Evolutionary conservation across 2,888 invertebrate genomes (phyloP), one percentile per base, ranked within the genome.

Genomic region (Cotesia congregata): DNA sequence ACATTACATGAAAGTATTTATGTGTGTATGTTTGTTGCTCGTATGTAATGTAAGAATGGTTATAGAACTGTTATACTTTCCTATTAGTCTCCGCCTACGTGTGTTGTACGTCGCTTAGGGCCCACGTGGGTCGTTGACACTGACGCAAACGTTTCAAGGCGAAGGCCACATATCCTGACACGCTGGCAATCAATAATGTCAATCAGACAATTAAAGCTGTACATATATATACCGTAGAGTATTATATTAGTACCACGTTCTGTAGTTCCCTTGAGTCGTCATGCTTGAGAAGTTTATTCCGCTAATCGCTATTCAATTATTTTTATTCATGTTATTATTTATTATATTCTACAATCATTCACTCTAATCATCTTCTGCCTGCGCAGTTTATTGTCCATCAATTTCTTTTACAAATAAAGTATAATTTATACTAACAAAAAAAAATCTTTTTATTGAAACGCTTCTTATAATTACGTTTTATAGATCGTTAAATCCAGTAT

Each of bases 81-180:
- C 83, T 84, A 84, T 84, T 84, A 84, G 83, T 83, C 83, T 83
- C 83, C 80, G 83, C 84, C 84, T 82, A 84, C 84, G 82, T 80
- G 7, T 70, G 60, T 72, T 76, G 76, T 79, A 79, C 80, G 78
- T 83, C 17, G 30, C 67, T 59, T 61, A 70, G 68, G 71, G 67
- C 71, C 78, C 83, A 82, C 81, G 81, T 81, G 81, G 84, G 83
- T 83, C 84, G 80, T 83, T 85, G 85, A 85, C 84, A 84, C 83
- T 85, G 85, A 84, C 82, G 80, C 72, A 72, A 39, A 30, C 64
- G 20, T 64, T 72, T 30, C 20, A 73, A 67, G 50, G 67, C 67
- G 59, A 73, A 73, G 67, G 73, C 67, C 39, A 60, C 9, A 12
- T 70, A 30, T 65, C 38, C 65, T 65, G 65, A 50, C 60, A 60